Evolutionary conservation across 2,888 invertebrate genomes (phyloP).

Genomic region (Pegoplata infirma): DNA sequence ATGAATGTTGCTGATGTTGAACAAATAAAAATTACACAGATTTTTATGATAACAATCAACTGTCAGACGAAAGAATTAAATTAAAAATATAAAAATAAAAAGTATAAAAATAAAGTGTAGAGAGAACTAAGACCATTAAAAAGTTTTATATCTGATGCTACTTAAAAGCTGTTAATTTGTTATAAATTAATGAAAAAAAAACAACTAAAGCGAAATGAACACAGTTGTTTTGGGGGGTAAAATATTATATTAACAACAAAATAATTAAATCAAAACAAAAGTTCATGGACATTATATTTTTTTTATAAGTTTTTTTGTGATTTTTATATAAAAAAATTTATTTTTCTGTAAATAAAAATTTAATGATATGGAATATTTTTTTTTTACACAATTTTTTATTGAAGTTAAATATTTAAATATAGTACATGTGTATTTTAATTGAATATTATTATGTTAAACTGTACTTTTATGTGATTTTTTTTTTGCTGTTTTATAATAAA

Average conservation of each 20-base stretch:
- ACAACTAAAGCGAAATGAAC: background rate
- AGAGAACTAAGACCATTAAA: conserved; percentile 45
- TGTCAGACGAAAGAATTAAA: conserved; percentile 18
- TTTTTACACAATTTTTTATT: background rate
- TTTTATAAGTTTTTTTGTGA: background rate
- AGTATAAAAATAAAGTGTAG: background rate
- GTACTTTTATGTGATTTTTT: too few species aligned
- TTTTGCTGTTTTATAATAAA: too few species aligned
- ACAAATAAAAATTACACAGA: conserved; percentile 47
- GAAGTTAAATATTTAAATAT: background rate
- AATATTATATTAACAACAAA: background rate
- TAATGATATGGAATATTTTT: background rate
- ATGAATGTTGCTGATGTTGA: conserved; percentile 31
- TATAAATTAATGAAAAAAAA: conserved; percentile 50
- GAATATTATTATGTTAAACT: background rate
- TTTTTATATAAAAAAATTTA: too few species aligned
- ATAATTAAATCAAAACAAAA: conserved; percentile 22
- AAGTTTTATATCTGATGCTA: conserved; percentile 54
- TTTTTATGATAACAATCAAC: conserved; percentile 43
- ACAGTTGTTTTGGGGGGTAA: background rate
- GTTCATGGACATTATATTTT: conserved; percentile 19
- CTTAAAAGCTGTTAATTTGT: conserved; percentile 61
- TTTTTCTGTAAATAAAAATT: background rate
- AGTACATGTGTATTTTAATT: background rate
- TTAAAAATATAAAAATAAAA: background rate